Evolutionary conservation across 2,888 invertebrate species (phyloP).

Genomic region (Pterobdella sp.): DNA sequence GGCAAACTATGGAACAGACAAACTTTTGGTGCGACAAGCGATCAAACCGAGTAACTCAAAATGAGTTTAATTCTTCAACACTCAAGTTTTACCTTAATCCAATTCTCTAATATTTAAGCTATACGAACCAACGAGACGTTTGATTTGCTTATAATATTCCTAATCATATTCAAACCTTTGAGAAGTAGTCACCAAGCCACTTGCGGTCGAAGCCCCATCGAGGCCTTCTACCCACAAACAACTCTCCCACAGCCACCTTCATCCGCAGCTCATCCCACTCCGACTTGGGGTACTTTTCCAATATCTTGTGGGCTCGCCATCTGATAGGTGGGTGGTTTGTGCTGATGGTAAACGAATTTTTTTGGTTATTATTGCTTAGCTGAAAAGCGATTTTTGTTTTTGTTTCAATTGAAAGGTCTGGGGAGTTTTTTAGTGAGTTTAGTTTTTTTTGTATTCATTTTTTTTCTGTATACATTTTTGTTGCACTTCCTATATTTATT

Average conservation of each 20-base stretch:
- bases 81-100: background rate
- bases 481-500: too few relatives aligned
- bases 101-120: background rate
- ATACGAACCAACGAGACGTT: background rate
- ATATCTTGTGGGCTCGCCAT: conserved; percentile 80
- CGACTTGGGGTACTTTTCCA: conserved; percentile 68
- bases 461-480: too few relatives aligned
- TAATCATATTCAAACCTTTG: conserved; percentile 49
- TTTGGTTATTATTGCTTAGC: background rate
- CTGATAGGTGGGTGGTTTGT: too few relatives aligned
- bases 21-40: too few relatives aligned
- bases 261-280: conserved; percentile 81
- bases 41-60: too few relatives aligned
- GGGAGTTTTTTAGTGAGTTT: background rate
- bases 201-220: conserved; percentile 69
- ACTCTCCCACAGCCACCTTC: conserved; percentile 69
- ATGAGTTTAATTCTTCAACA: too few relatives aligned
- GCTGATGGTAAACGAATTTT: too few relatives aligned
- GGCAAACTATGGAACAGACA: too few relatives aligned
- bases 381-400: background rate
- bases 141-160: background rate
- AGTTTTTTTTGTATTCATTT: background rate
- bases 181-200: conserved; percentile 78
- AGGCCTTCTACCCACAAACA: conserved; percentile 57
- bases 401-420: background rate